Base-by-base conservation (phyloP, 1,140 invertebrate species). In the Pristionchus pacificus region DNA sequence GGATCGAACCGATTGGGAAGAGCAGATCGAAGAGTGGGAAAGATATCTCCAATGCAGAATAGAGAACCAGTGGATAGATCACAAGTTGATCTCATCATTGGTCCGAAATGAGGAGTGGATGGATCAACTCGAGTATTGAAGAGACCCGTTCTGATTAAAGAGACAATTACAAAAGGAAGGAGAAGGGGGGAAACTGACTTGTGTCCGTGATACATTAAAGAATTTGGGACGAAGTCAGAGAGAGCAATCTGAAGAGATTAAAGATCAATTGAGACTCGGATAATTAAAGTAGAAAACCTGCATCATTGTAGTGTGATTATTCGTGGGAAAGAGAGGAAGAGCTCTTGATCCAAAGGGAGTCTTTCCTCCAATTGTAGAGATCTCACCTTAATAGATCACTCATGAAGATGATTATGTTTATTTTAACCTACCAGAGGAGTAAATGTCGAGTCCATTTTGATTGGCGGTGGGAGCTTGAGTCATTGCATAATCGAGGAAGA, bases 1-100 rank as follows among this genome's bases (percentile, higher is more conserved):
- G n/a, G n/a, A n/a, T n/a, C n/a, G n/a, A 10, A 49, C 38, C 38
- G 6, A 19, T 49, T 49, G 38, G 38, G 38, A 49, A 49, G 6
- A 19, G 38, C 38, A 49, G 38, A 49, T 27, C 80, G 64, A 24
- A 82, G 61, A 0, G 82, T 81, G 2, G 82, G 82, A 60, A 82
- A 84, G 28, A 82, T 64, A 68, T 84, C 82, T 14, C 80, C 80
- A 24, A 82, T 31, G 65, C 80, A 82, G 76, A 82, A 82, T 0
- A 82, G 59, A 28, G 72, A 49, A 59, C 80, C 82, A 15, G 76
- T 71, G 27, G 76, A 77, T 19, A 81, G 65, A 69, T 73, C 70
- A 68, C 78, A 76, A 14, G 74, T 75, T 13, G 82, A 83, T 25
- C 74, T 71, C 82, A 82, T 84, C 10, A 82, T 76, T 2, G 80